Evolutionary conservation across 2,797 vertebrate genomes (phyloP).

Genomic region (Bufotes viridis): DNA sequence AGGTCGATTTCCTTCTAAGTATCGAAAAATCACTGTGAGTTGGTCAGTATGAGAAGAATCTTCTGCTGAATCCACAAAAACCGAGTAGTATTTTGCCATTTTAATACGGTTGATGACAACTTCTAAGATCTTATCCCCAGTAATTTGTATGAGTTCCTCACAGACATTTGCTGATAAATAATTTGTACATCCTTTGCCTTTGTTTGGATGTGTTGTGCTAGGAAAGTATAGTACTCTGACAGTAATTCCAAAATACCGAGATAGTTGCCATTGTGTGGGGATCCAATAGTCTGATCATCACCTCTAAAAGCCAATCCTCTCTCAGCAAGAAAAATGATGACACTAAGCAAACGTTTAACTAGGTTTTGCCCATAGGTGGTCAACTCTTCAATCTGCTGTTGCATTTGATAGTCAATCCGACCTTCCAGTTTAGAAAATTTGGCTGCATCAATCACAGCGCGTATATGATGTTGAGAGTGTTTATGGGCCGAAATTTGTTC

Average conservation of each 20-base stretch:
- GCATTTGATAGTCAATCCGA: not conserved
- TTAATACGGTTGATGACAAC: not conserved
- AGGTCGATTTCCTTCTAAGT: not conserved
- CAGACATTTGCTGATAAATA: conserved; percentile 27
- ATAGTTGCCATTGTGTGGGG: conserved; percentile 18
- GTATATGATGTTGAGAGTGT: conserved; percentile 12
- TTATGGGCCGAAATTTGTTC: not conserved
- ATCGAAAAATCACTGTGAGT: conserved; percentile 11
- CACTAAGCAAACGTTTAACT: not conserved
- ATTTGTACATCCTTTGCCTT: conserved; percentile 2
- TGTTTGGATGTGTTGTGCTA: conserved; percentile 32
- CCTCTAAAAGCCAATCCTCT: conserved; percentile 27
- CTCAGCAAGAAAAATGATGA: conserved; percentile 10
- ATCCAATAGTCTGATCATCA: conserved; percentile 18
- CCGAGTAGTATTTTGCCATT: conserved; percentile 11
- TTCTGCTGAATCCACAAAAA: conserved; percentile 13
- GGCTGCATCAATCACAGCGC: not conserved
- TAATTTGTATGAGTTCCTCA: conserved; percentile 17
- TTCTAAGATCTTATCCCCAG: not conserved
- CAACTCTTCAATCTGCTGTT: not conserved
- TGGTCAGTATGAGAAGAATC: conserved; percentile 6
- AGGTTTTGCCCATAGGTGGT: not conserved
- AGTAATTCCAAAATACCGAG: conserved; percentile 1
- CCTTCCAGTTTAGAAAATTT: not conserved
- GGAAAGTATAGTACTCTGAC: conserved; percentile 8